These are phyloP conservation scores for Andricus curvator DNA, from an alignment of 2,888 invertebrate species.

Conservation along the genomic window DNA sequence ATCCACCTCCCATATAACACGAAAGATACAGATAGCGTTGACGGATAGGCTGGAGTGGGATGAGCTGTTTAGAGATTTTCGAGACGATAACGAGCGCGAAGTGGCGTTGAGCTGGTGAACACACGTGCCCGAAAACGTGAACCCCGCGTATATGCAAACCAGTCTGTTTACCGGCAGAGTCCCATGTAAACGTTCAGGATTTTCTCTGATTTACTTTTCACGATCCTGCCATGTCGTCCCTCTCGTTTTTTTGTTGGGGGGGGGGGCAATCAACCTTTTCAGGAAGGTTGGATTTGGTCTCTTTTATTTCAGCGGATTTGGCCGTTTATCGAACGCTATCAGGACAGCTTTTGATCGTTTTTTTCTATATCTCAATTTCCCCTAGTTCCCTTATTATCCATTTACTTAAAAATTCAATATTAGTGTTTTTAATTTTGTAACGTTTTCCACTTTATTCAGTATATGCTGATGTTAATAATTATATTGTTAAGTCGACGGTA, in stretches of 20 bases:
- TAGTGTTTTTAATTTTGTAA: too few relatives aligned
- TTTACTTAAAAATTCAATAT: too few relatives aligned
- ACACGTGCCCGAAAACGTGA: conserved; percentile 31
- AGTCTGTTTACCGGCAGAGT: conserved; percentile 26
- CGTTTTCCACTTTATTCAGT: too few relatives aligned
- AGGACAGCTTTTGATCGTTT: not conserved
- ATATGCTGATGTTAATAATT: too few relatives aligned
- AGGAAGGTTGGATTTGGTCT: conserved; percentile 5
- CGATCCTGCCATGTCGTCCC: not conserved
- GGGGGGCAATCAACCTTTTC: conserved; percentile 25
- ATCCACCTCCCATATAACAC: conserved; percentile 32
- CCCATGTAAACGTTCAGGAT: conserved; percentile 27
- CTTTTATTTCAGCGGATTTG: conserved; percentile 29
- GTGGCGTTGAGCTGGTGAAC: conserved; percentile 38
- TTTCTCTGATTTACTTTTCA: conserved; percentile 33
- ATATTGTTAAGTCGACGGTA: too few relatives aligned
- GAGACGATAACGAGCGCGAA: conserved; percentile 36
- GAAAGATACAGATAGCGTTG: conserved; percentile 70
- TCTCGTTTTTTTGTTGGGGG: not conserved
- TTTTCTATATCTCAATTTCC: too few relatives aligned
- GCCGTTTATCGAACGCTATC: conserved; percentile 12
- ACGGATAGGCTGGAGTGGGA: conserved; percentile 66
- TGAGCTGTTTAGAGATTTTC: conserved; percentile 41
- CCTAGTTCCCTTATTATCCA: too few relatives aligned
- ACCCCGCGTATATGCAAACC: conserved; percentile 35